Conservation (phyloP, 2,888 invertebrate genomes). For the Coecobrya sp. region DNA sequence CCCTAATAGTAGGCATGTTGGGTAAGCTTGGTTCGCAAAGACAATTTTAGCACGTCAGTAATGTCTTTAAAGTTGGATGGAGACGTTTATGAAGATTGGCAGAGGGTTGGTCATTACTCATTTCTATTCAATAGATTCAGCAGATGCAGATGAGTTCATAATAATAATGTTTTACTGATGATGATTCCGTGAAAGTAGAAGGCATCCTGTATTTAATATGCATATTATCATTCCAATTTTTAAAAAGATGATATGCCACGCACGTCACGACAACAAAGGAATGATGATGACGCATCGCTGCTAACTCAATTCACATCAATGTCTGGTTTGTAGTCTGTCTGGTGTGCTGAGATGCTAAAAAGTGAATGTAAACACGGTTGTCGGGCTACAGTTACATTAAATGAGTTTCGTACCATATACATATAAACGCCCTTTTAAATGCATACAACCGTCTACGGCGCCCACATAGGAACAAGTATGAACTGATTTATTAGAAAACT, state of each 20-base stretch:
- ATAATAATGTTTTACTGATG: conserved; percentile 9
- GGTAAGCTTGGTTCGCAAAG: background rate
- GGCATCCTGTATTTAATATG: conserved; percentile 46
- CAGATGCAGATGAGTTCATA: background rate
- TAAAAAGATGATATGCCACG: conserved; percentile 1
- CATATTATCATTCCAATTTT: conserved; percentile 29
- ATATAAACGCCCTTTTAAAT: background rate
- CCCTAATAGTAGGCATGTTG: background rate
- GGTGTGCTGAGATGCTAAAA: background rate
- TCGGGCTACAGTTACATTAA: background rate
- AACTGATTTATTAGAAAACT: conserved; percentile 24
- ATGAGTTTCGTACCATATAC: background rate
- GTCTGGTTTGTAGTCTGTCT: background rate
- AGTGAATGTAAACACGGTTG: conserved; percentile 32
- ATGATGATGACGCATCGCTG: conserved; percentile 34
- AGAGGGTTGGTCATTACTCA: background rate
- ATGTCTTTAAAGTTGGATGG: background rate
- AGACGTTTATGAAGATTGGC: conserved; percentile 45
- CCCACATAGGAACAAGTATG: background rate
- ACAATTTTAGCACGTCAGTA: background rate
- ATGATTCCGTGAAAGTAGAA: conserved; percentile 56
- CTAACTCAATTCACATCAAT: background rate
- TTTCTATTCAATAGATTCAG: background rate
- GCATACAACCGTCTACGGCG: background rate
- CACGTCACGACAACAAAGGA: conserved; percentile 35